Base-by-base conservation (phyloP, 2,113 vertebrate genomes). In the Aphelocoma coerulescens region DNA sequence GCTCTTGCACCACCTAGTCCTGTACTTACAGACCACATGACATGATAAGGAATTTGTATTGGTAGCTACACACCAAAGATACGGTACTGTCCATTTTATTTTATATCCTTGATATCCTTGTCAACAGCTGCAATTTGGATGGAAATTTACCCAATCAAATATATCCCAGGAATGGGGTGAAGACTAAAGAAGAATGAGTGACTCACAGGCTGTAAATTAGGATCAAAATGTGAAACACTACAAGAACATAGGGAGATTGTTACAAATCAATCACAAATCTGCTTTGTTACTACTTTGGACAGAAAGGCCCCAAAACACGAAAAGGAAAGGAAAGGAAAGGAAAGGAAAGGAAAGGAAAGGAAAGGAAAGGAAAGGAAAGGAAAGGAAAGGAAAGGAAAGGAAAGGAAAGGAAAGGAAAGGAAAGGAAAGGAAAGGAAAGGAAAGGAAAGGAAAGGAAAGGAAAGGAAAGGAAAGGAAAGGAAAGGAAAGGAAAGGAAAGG, bases 401-500 rank as follows among this genome's bases (percentile, higher is more conserved):
- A 7, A 11, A 6, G 4, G 12, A 4, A 20, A 13, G 2, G 4
- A 20, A 9, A 28, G 8, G 20, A 21, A 10, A 35, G 7, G 8
- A 27, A 19, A 12, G 6, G 8, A 33, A 24, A 24, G 2, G 17
- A 18, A 10, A 5, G 7, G 1, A 9, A 39, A 11, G 1, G 13
- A 11, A 30, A 41, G 13, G 41, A 15, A 41, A 15, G 15, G 6
- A 41, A 41, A 41, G 41, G 15, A 30, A 21, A 10, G 6, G 8
- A 17, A 15, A n/a, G 16, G 20, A 3, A 15, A 23, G 3, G 8
- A 44, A 1, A 7, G 13, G 5, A 17, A 7, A 6, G 6, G 13
- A 8, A 8, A 24, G 6, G 5, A 19, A 3, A 10, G 12, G 1
- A 15, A 14, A 7, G 7, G 2, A 11, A 5, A 13, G 4, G 3